Percentiles rank a stretch among this genome's conserved stretches.
phyloP scores from a whole-genome alignment of 1,140 invertebrate species.

The Metaphire vulgaris region DNA sequence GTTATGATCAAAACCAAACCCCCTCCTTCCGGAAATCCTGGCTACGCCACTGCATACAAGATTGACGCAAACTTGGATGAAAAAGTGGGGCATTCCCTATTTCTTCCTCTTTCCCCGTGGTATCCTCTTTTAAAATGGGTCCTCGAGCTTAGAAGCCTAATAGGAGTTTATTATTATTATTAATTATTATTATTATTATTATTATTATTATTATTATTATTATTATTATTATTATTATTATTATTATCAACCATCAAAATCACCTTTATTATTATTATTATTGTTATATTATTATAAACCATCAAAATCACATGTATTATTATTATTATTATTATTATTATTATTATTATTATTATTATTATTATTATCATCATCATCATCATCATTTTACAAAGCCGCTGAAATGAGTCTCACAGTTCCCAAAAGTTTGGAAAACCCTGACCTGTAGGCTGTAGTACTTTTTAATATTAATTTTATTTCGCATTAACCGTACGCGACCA shows the following conservation, averaged over 20 bases:
- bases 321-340: constrained; percentile 6
- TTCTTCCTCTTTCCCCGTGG: no score
- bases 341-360: background rate
- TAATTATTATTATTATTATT: constrained; percentile 13
- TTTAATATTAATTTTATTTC: constrained; percentile 10
- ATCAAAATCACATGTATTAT: constrained; percentile 8
- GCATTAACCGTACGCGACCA: no score
- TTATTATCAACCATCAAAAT: background rate
- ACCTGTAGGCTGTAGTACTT: no score
- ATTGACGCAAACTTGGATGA: no score
- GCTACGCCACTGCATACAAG: no score
- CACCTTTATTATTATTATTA: constrained; percentile 7
- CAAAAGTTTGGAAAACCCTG: no score
- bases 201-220: constrained; percentile 2
- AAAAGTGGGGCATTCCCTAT: no score
- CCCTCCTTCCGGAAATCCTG: no score
- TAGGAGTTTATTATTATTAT: background rate
- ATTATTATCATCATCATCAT: constrained; percentile 11
- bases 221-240: background rate
- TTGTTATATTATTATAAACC: background rate
- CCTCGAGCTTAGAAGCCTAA: no score
- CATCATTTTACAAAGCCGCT: constrained; percentile 11
- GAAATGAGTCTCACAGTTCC: no score
- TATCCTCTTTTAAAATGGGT: no score
- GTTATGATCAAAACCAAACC: no score